Evolutionary conservation across 2,888 invertebrate genomes (phyloP).

Genomic region (Drosophila lutescens): DNA sequence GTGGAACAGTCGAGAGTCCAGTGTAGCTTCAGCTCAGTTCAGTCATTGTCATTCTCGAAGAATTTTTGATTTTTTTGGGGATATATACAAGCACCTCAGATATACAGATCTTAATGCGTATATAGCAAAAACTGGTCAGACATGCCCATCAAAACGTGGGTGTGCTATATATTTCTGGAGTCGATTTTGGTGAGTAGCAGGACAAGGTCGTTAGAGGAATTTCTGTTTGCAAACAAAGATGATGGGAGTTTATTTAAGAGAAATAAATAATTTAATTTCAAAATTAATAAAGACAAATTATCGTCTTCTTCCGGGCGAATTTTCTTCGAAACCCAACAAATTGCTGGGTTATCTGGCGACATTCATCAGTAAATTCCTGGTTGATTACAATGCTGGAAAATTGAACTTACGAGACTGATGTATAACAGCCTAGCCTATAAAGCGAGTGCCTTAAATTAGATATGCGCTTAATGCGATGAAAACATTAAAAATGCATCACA

Average conservation of each 20-base stretch:
- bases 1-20: conserved; percentile 28
- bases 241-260: background rate
- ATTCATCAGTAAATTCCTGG: conserved; percentile 15
- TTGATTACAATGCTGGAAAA: conserved; percentile 16
- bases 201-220: conserved; percentile 16
- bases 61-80: conserved; percentile 55
- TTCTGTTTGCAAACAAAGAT: background rate
- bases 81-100: conserved; percentile 19
- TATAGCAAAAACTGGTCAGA: conserved; percentile 40
- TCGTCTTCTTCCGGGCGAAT: no score
- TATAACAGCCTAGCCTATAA: conserved; percentile 27
- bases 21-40: conserved; percentile 19
- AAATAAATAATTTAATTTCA: no score
- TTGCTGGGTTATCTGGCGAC: conserved; percentile 8
- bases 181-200: conserved; percentile 10
- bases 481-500: conserved; percentile 73
- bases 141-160: conserved; percentile 34
- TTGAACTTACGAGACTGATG: conserved; percentile 29
- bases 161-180: conserved; percentile 16
- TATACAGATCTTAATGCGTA: conserved; percentile 15
- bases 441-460: conserved; percentile 52
- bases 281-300: no score
- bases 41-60: conserved; percentile 73
- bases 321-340: background rate
- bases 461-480: conserved; percentile 72